Evolutionary conservation across 2,113 vertebrate genomes (phyloP).

Genomic region (Pachycephala philippinensis): DNA sequence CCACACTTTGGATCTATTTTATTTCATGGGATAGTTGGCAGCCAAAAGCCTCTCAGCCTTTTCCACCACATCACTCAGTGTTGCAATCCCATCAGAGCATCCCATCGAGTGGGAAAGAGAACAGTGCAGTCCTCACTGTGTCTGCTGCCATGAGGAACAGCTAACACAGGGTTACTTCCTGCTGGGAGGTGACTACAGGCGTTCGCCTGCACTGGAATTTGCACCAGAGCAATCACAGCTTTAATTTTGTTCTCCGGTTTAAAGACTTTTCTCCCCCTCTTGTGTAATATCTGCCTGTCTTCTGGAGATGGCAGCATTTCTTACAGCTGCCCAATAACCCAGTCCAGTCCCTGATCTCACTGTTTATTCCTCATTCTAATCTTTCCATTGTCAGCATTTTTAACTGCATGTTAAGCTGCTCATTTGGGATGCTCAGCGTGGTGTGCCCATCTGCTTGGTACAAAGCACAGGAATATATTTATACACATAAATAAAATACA

Average conservation of each 20-base stretch:
- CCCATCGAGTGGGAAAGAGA: neutral
- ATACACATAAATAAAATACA: neutral
- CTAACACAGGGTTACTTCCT: neutral
- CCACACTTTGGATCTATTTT: neutral
- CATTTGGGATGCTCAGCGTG: neutral
- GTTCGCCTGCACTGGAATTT: neutral
- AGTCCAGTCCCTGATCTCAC: neutral
- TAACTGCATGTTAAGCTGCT: neutral
- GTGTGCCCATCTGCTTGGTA: neutral
- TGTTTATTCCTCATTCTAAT: neutral
- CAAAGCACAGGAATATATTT: neutral
- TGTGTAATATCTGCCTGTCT: neutral
- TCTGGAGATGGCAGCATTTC: conserved; percentile 47
- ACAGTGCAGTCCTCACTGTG: neutral
- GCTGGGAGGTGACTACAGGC: neutral
- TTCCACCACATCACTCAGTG: neutral
- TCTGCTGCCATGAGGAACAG: neutral
- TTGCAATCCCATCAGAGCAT: neutral
- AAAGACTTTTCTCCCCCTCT: neutral
- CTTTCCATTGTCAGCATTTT: neutral
- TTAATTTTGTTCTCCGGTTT: neutral
- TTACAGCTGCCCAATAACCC: neutral
- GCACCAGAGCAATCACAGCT: neutral
- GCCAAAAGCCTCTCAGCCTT: neutral
- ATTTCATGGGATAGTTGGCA: neutral